phyloP scores from a whole-genome alignment of 2,113 vertebrate species.

The Carlito syrichta region DNA sequence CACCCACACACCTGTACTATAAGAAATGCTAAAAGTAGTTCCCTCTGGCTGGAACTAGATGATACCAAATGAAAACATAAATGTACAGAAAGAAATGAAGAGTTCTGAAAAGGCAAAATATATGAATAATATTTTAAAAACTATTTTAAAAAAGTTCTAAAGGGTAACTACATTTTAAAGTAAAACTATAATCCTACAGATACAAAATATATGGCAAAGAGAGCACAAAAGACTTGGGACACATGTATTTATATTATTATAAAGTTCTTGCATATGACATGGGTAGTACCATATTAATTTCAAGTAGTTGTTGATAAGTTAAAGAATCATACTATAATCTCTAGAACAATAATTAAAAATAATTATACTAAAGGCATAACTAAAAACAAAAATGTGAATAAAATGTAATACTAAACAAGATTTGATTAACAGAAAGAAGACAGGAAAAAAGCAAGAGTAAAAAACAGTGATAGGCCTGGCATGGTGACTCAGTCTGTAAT shows the following conservation, averaged over 20 bases:
- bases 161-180: not conserved
- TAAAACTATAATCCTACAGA: not conserved
- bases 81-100: not conserved
- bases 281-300: not conserved
- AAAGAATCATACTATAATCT: not conserved
- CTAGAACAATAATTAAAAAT: not conserved
- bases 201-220: not conserved
- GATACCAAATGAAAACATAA: not conserved
- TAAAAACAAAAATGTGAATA: not conserved
- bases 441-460: not conserved
- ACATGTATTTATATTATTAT: not conserved
- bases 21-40: not conserved
- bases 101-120: not conserved
- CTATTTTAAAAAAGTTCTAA: not conserved
- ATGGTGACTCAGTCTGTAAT: no score
- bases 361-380: not conserved
- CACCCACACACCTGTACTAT: not conserved
- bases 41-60: not conserved
- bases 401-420: not conserved
- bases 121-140: not conserved
- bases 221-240: not conserved
- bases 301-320: not conserved
- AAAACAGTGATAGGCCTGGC: not conserved
- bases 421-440: not conserved
- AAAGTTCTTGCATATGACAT: not conserved